A percentile compares a stretch with the other conserved stretches of the same genome.
phyloP scores from a whole-genome alignment of 2,888 invertebrate species.

The Pseudococcus viburni region DNA sequence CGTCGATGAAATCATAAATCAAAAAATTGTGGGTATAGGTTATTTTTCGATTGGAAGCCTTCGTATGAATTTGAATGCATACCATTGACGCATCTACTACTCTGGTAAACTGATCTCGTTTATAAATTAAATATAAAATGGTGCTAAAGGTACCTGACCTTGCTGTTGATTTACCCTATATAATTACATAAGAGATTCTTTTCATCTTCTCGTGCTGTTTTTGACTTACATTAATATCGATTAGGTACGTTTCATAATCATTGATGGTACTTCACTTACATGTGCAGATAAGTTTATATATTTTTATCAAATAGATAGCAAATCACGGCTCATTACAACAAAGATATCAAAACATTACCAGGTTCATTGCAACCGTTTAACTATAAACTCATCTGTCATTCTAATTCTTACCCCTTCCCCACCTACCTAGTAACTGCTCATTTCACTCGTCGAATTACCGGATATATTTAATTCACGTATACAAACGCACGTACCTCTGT shows the following conservation, averaged over 20 bases:
- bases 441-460: neutral
- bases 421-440: neutral
- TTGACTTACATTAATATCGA: neutral
- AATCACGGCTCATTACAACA: neutral
- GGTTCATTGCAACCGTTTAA: neutral
- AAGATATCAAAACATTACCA: neutral
- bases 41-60: neutral
- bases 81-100: too few species aligned
- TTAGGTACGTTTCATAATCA: neutral
- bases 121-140: neutral
- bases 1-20: too few species aligned
- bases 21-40: neutral
- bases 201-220: neutral
- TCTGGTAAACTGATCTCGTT: neutral
- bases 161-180: neutral
- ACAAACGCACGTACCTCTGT: slow-evolving; percentile 80
- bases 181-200: neutral
- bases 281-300: neutral
- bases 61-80: neutral
- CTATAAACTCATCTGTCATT: neutral
- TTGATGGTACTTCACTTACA: neutral
- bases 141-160: neutral
- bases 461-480: neutral
- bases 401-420: neutral
- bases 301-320: neutral